These are phyloP conservation scores for Drosophila antonietae DNA, from an alignment of 2,888 invertebrate genomes.

Conservation along the genomic window DNA sequence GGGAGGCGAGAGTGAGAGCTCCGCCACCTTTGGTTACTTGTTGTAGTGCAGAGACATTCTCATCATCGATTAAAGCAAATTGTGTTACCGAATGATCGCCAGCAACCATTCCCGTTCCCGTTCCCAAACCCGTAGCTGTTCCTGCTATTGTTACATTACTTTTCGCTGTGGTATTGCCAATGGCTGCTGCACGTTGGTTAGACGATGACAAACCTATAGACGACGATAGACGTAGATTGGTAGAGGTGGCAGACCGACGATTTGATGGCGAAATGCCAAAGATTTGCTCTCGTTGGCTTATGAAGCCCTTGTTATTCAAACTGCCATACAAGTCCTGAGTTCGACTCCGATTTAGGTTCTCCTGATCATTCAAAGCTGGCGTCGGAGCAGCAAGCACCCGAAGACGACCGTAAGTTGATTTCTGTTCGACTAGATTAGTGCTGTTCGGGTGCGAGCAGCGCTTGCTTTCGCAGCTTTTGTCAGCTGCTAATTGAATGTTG, in stretches of 20 bases:
- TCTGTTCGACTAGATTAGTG: constrained; percentile 55
- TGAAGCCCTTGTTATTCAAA: constrained; percentile 2
- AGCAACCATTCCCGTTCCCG: background rate
- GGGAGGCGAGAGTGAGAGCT: constrained; percentile 95
- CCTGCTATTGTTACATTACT: constrained; percentile 74
- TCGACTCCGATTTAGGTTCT: constrained; percentile 28
- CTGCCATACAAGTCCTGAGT: constrained; percentile 54
- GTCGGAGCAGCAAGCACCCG: constrained; percentile 89
- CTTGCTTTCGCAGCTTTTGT: constrained; percentile 39
- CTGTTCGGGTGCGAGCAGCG: constrained; percentile 27
- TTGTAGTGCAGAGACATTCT: constrained; percentile 94
- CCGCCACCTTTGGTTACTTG: constrained; percentile 96
- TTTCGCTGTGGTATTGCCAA: constrained; percentile 50
- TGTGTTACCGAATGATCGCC: constrained; percentile 94
- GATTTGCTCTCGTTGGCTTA: constrained; percentile 43
- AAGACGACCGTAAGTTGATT: constrained; percentile 90
- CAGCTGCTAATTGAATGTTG: constrained; percentile 16
- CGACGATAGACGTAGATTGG: constrained; percentile 81
- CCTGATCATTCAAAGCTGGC: constrained; percentile 74
- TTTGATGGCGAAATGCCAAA: constrained; percentile 65
- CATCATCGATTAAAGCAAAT: constrained; percentile 96
- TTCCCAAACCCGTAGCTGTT: background rate
- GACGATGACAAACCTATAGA: constrained; percentile 38
- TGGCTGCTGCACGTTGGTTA: constrained; percentile 34
- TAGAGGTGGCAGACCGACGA: constrained; percentile 78